These are phyloP conservation scores for Sus scrofa DNA, from an alignment of 2,113 vertebrate species.

Conservation along the genomic window T2T-Sscrofa CM000824.6:101523501-101524000, in stretches of 20 bases:
- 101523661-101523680: slow-evolving; percentile 37
- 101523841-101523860: slow-evolving; percentile 14
- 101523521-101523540: not conserved
- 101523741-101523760: not conserved
- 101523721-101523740: slow-evolving; percentile 2
- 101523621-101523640: not conserved
- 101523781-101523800: slow-evolving; percentile 7
- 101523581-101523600: slow-evolving; percentile 38
- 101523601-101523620: not conserved
- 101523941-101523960: not conserved
- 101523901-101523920: slow-evolving; percentile 38
- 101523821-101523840: slow-evolving; percentile 48
- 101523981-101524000: slow-evolving; percentile 7
- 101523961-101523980: slow-evolving; percentile 39
- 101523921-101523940: slow-evolving; percentile 65
- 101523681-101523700: slow-evolving; percentile 7
- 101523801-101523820: slow-evolving; percentile 2
- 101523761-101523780: slow-evolving; percentile 44
- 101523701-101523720: slow-evolving; percentile 27
- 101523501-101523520: not conserved
- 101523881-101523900: slow-evolving; percentile 1
- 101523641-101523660: too few species aligned
- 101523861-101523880: not conserved
- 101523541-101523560: not conserved
- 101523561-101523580: not conserved